Evolutionary conservation across 2,888 invertebrate species (phyloP), one percentile per base, ranked within the genome.

Genomic region (Proisotoma minuta): DNA sequence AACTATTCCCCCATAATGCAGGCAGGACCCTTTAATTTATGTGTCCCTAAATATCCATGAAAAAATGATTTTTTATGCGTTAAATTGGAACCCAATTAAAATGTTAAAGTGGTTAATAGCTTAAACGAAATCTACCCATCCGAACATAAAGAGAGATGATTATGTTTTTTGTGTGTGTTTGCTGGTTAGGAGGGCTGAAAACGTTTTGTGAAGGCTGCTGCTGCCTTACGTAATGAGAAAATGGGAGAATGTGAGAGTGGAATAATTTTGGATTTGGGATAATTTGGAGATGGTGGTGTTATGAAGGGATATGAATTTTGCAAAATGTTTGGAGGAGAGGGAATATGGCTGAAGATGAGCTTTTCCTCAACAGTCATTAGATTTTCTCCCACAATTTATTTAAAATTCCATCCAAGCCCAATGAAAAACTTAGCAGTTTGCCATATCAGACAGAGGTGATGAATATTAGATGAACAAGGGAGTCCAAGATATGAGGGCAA

Each of bases 321-420:
- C 71, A 73, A 70, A 69, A 66, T 66, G 66, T n/a, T n/a, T n/a
- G n/a, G n/a, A n/a, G n/a, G n/a, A n/a, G n/a, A n/a, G n/a, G n/a
- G n/a, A n/a, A n/a, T n/a, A n/a, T n/a, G n/a, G n/a, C n/a, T n/a
- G n/a, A n/a, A 48, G 29, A 39, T 34, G 28, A 34, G 67, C 62
- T 60, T 67, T 69, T 70, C 71, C 69, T n/a, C 70, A 65, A 69
- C 71, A 72, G 70, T 72, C 73, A 73, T 73, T 73, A 73, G 73
- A 72, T 73, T 73, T 72, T 72, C 73, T 73, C 70, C 71, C 69
- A 73, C 73, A 71, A 73, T 73, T 73, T 73, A 73, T 73, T 73
- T 73, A 73, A 73, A 73, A 72, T 73, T 73, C 73, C 70, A 73
- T 73, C 71, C 71, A 60, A 65, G 67, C 71, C 67, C n/a, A n/a